Conservation (phyloP, 2,888 invertebrate genomes). For the Oxytorus armatus region DNA sequence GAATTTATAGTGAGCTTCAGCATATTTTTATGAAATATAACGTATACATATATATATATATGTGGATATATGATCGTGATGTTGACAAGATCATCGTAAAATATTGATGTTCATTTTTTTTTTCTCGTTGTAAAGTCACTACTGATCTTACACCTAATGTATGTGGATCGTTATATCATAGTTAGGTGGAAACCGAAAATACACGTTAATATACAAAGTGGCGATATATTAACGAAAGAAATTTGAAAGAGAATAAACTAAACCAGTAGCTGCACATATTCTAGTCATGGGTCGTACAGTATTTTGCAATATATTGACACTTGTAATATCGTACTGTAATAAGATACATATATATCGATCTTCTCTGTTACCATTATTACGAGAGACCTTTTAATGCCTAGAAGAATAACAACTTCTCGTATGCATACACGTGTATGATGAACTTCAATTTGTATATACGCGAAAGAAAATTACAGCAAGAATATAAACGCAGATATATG, state of each 20-base stretch:
- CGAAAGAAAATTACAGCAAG: slow-evolving; percentile 44
- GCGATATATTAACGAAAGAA: slow-evolving; percentile 10
- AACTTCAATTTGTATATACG: slow-evolving; percentile 60
- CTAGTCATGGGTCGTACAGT: slow-evolving; percentile 70
- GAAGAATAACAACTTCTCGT: slow-evolving; percentile 32
- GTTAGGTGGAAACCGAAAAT: slow-evolving; percentile 11
- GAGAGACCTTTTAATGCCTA: slow-evolving; percentile 59
- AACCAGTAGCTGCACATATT: slow-evolving; percentile 62
- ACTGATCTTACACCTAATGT: slow-evolving; percentile 12
- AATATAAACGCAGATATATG: slow-evolving; percentile 59
- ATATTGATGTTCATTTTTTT: slow-evolving; percentile 12
- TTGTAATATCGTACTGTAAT: slow-evolving; percentile 42
- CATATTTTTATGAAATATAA: slow-evolving; percentile 62
- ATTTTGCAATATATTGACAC: slow-evolving; percentile 64
- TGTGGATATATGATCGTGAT: slow-evolving; percentile 7
- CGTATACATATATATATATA: slow-evolving; percentile 1
- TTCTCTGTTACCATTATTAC: slow-evolving; percentile 61
- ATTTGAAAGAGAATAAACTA: slow-evolving; percentile 28
- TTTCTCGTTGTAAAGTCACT: slow-evolving; percentile 8
- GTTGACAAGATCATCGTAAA: slow-evolving; percentile 23
- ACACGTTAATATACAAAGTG: background rate
- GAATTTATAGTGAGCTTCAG: slow-evolving; percentile 63
- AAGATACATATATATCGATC: background rate
- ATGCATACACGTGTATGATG: slow-evolving; percentile 30
- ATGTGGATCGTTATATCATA: slow-evolving; percentile 16